A percentile compares a stretch with the other conserved stretches of the same genome.
These are phyloP conservation scores for Liparis tanakae DNA, from an alignment of 2,797 vertebrate species.

Conservation along the genomic window DNA sequence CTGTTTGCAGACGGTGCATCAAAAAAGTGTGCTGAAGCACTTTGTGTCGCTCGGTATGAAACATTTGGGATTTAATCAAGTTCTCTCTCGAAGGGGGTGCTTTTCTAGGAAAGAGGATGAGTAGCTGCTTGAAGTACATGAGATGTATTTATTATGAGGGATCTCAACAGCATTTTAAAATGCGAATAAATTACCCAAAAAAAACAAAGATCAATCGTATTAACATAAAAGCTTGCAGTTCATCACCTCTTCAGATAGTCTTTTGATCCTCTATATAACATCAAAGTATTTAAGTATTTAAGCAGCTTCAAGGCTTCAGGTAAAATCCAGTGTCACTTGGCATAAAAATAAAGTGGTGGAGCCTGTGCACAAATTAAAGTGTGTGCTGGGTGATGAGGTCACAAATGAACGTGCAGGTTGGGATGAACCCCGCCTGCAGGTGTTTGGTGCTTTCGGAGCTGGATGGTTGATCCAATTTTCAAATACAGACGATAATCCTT, in stretches of 20 bases:
- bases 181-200: not conserved
- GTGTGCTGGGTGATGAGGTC: not conserved
- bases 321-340: slow-evolving; percentile 4
- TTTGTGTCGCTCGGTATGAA: slow-evolving; percentile 8
- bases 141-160: not conserved
- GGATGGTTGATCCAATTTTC: slow-evolving; percentile 26
- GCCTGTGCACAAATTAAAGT: slow-evolving; percentile 4
- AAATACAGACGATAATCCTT: slow-evolving; percentile 32
- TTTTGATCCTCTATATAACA: too few relatives aligned
- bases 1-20: not conserved
- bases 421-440: not conserved
- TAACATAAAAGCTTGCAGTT: not conserved
- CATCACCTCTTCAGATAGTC: not conserved
- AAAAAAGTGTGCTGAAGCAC: not conserved
- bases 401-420: slow-evolving; percentile 10
- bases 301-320: not conserved
- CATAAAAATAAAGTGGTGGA: not conserved
- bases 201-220: not conserved
- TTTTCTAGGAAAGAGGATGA: not conserved
- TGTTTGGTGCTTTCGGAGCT: slow-evolving; percentile 5
- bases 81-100: not conserved
- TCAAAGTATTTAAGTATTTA: too few relatives aligned
- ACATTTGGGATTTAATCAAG: not conserved
- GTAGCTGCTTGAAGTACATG: not conserved
- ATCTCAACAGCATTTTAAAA: not conserved